Base-by-base conservation (phyloP, 2,888 invertebrate species). In the Spodoptera picta region DNA sequence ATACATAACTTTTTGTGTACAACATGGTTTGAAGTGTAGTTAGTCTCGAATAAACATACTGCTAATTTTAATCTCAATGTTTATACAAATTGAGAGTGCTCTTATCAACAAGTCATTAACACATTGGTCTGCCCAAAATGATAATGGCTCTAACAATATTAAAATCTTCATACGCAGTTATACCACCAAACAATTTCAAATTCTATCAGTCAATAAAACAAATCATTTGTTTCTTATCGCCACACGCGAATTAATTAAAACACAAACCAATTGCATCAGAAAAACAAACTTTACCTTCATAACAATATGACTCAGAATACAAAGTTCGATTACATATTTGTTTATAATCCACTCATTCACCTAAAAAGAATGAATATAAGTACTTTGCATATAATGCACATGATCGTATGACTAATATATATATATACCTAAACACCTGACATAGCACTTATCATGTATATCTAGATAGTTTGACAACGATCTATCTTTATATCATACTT, bases 51-150 rank as follows among this genome's bases (percentile, higher is more conserved):
- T 0, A 27, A 27, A 27, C 3, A 27, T 27, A 27, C 19, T 19
- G 19, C 19, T 1, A 19, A 19, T 19, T 19, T 19, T 19, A 19
- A 19, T 27, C 27, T 27, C 27, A 27, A 27, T 27, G 27, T 27
- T 27, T 45, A 5, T 23, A 23, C 14, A 45, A 47, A 57, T 31
- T 42, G 56, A 44, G 24, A 24, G 36, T 41, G 31, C 10, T 12
- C 7, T 4, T 63, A 63, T 69, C 50, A 10, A 24, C 7, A 36
- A 49, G 14, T 49, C 52, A 24, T 31, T 58, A 57, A 51, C 53
- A 58, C 24, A 31, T 54, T 63, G 41, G 58, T 69, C 69, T 58
- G 57, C 36, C 46, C 31, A 23, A 57, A 57, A 41, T 54, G 43
- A 69, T 62, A 53, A 41, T 10, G 24, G 0, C 23, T 14, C 1